These are phyloP conservation scores for Prenolepis imparis DNA, from an alignment of 2,888 invertebrate species.

Conservation along the genomic window DNA sequence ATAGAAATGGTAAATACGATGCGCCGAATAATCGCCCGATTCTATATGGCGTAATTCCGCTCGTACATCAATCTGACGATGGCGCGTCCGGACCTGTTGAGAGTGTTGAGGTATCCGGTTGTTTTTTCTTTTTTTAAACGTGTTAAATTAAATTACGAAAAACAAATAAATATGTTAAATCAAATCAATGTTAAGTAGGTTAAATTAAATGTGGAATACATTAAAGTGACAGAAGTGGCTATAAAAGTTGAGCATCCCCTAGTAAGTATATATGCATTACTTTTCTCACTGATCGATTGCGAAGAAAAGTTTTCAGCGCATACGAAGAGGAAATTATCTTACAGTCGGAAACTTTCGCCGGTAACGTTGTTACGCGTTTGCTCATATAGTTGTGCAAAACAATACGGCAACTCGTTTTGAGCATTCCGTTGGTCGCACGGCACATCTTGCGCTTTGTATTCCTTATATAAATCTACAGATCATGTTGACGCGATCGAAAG, in stretches of 20 bases:
- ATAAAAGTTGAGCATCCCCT: background rate
- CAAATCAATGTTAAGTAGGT: background rate
- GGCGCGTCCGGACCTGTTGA: conserved; percentile 22
- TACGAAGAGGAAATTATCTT: conserved; percentile 34
- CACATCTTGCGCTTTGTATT: background rate
- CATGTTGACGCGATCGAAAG: conserved; percentile 15
- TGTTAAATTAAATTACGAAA: background rate
- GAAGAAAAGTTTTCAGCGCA: conserved; percentile 30
- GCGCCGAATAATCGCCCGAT: conserved; percentile 38
- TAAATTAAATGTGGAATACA: background rate
- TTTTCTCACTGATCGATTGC: conserved; percentile 18
- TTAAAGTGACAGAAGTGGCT: background rate
- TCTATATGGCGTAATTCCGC: conserved; percentile 32
- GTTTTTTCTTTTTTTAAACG: background rate
- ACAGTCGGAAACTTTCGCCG: conserved; percentile 29
- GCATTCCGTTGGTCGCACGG: background rate
- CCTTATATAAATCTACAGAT: background rate
- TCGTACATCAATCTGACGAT: background rate
- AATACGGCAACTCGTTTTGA: background rate
- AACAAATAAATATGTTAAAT: background rate
- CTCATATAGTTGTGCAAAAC: background rate
- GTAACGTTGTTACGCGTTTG: background rate
- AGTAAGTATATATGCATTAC: background rate
- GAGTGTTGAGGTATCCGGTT: background rate
- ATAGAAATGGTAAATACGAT: conserved; percentile 52